A percentile compares a stretch with the other conserved stretches of the same genome.
Evolutionary conservation across 2,113 vertebrate species (phyloP).

Genomic region (Oenanthe oenanthe): DNA sequence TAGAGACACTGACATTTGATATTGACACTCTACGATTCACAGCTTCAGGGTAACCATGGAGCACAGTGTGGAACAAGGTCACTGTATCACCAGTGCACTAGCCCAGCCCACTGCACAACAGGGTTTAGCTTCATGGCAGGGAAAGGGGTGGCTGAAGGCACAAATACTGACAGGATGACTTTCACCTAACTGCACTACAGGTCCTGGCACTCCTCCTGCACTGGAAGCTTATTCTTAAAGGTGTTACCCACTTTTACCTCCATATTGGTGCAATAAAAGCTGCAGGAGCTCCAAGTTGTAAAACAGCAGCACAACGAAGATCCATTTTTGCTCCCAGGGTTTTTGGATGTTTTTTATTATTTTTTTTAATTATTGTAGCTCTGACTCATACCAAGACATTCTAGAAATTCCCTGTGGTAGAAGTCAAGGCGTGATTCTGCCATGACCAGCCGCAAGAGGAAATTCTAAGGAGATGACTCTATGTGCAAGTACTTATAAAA

Average conservation of each 20-base stretch:
- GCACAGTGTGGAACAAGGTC: slow-evolving; percentile 47
- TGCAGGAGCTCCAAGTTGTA: not conserved
- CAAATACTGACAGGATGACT: not conserved
- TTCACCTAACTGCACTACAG: not conserved
- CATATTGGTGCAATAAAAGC: not conserved
- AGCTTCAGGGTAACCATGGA: slow-evolving; percentile 68
- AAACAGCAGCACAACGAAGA: not conserved
- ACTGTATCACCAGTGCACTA: slow-evolving; percentile 19
- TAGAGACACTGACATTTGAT: slow-evolving; percentile 63
- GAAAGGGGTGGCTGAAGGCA: not conserved
- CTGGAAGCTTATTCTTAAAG: not conserved
- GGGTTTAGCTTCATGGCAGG: not conserved
- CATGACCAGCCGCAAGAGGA: not conserved
- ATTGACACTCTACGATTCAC: slow-evolving; percentile 47
- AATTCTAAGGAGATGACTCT: slow-evolving; percentile 29
- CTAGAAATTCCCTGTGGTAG: slow-evolving; percentile 10
- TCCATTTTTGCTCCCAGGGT: not conserved
- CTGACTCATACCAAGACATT: slow-evolving; percentile 22
- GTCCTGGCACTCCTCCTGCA: not conserved
- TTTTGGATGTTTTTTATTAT: not conserved
- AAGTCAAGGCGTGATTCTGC: not conserved
- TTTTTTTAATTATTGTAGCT: not conserved
- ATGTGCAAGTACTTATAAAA: not conserved
- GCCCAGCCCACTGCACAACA: slow-evolving; percentile 22
- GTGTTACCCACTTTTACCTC: not conserved